These are phyloP conservation scores for Darevskia nairensis DNA, from an alignment of 2,797 vertebrate species.

Conservation along the genomic window DNA sequence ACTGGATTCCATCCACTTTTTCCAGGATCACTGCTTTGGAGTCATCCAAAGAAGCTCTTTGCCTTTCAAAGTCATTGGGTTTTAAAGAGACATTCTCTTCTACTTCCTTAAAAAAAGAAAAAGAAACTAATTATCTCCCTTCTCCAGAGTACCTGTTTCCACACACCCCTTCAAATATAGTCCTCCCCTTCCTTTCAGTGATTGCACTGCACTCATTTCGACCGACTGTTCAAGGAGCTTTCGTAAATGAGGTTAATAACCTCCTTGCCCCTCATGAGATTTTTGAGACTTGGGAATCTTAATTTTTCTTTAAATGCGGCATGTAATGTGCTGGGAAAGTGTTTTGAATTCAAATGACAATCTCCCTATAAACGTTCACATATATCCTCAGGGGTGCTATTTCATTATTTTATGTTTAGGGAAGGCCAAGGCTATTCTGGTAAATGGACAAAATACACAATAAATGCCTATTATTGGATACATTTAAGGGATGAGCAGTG, in stretches of 20 bases:
- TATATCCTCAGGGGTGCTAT: not conserved
- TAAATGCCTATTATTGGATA: too few relatives aligned
- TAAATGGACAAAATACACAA: too few relatives aligned
- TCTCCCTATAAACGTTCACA: not conserved
- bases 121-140: not conserved
- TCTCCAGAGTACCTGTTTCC: not conserved
- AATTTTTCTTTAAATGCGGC: not conserved
- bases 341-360: not conserved
- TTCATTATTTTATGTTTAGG: not conserved
- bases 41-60: too few relatives aligned
- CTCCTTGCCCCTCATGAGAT: not conserved
- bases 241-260: not conserved
- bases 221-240: not conserved
- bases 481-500: too few relatives aligned
- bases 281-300: not conserved
- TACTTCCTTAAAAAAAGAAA: not conserved
- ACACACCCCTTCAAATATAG: not conserved
- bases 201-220: not conserved
- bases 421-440: too few relatives aligned
- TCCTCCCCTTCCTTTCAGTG: not conserved
- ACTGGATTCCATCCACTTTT: not conserved
- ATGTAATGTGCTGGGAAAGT: not conserved
- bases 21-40: not conserved
- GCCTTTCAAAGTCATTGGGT: not conserved
- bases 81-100: too few relatives aligned